Base-by-base conservation (phyloP, 2,888 invertebrate species). In the Elysia crispata region DNA sequence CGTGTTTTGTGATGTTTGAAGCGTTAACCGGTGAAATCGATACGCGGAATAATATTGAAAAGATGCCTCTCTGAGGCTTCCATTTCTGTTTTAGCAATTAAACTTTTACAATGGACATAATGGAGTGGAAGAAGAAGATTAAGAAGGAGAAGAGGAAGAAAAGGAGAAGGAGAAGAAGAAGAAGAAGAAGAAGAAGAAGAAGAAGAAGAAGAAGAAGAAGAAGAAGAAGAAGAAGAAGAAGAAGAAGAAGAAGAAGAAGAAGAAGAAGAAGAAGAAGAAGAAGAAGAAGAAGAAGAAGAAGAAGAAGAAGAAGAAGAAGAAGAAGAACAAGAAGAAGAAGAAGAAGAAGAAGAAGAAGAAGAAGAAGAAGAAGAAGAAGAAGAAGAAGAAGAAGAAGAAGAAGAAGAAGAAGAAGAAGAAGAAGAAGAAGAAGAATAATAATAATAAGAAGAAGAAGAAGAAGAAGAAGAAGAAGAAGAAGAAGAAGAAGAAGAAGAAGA, bases 181-280 rank as follows among this genome's bases (percentile, higher is more conserved):
- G n/a, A 28, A 50, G 50, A 11, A 50, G 69, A 50, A 33, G 66
- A 67, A 50, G 57, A 30, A 67, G 50, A 73, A 54, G 73, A 87
- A 89, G 79, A 85, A 83, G 74, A 86, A 54, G 57, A 73, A 54
- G 73, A 54, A 54, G 57, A 54, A 54, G 73, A 73, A 73, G 73
- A 54, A 54, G 73, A 73, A 54, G 54, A 54, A 73, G 57, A 54
- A 49, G 62, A 30, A 76, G 50, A 66, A 33, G 66, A 64, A 66
- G 64, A 66, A 76, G 1, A 66, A 66, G 64, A 64, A 41, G 64
- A 50, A 67, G 54, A 67, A 23, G 31, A 67, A 67, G 28, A 49
- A 76, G 41, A 67, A 33, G 67, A 67, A 67, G 41, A 57, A 76
- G 67, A 67, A 0, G 25, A 76, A 11, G 70, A 67, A 49, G 49